These are phyloP conservation scores for Prosapia bicincta DNA, from an alignment of 2,888 invertebrate species.

Conservation along the genomic window DNA sequence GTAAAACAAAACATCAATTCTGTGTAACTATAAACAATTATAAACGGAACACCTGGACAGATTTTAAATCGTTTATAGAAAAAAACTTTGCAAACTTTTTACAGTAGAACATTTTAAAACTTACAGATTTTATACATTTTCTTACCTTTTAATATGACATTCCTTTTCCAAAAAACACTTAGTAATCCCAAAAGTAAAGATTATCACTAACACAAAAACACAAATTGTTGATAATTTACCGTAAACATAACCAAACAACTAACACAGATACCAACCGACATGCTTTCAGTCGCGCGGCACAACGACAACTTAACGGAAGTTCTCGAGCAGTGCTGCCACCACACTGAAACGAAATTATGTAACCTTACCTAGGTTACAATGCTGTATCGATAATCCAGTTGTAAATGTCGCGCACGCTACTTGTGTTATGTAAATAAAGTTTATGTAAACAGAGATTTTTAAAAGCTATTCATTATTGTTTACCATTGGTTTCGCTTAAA, in stretches of 20 bases:
- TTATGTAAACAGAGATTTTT: too few relatives aligned
- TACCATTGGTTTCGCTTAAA: too few relatives aligned
- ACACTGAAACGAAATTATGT: not conserved
- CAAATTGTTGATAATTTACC: not conserved
- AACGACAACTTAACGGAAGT: not conserved
- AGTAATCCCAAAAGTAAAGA: not conserved
- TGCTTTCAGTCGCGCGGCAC: not conserved
- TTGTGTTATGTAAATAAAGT: not conserved
- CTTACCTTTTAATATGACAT: not conserved
- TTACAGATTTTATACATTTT: not conserved
- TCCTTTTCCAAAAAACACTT: not conserved
- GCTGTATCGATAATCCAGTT: not conserved
- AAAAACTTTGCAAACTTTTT: not conserved
- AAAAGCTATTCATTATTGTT: too few relatives aligned
- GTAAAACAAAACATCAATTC: not conserved
- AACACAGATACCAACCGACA: not conserved
- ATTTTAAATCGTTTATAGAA: not conserved
- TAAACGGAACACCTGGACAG: not conserved
- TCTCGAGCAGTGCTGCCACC: not conserved
- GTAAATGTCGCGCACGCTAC: not conserved
- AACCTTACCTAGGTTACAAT: not conserved
- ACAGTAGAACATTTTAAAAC: not conserved
- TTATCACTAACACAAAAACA: not conserved
- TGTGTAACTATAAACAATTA: not conserved
- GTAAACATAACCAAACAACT: not conserved